phyloP scores from a whole-genome alignment of 2,888 invertebrate genomes.

The Ptychoptera contaminata region DNA sequence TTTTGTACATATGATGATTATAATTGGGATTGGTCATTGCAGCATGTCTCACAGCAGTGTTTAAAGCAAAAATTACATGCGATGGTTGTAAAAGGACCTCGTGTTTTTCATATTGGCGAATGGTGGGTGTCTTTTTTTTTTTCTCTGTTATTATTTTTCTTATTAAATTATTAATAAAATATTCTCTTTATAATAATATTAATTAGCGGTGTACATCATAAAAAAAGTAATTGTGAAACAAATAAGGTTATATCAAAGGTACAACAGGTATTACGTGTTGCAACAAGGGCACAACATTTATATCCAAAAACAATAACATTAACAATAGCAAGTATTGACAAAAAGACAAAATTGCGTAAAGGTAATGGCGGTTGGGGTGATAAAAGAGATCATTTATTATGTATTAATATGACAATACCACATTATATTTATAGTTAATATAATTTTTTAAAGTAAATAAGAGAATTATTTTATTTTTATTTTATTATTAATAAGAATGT shows the following conservation, averaged over 20 bases:
- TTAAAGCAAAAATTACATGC: constrained; percentile 62
- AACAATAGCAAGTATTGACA: constrained; percentile 47
- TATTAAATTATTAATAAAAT: background rate
- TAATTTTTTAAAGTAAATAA: background rate
- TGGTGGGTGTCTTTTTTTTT: constrained; percentile 46
- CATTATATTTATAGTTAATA: background rate
- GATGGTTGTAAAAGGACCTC: constrained; percentile 79
- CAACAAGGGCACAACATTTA: constrained; percentile 43
- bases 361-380: constrained; percentile 99
- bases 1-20: constrained; percentile 98
- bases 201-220: constrained; percentile 87
- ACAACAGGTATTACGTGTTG: constrained; percentile 58
- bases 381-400: constrained; percentile 62
- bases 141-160: background rate
- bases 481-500: no score
- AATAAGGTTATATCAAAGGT: constrained; percentile 72
- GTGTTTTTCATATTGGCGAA: constrained; percentile 97
- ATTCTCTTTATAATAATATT: constrained; percentile 5
- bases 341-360: constrained; percentile 61
- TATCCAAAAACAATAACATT: constrained; percentile 53
- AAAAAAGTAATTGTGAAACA: constrained; percentile 79
- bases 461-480: no score
- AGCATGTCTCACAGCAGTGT: constrained; percentile 77
- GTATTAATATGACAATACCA: constrained; percentile 49
- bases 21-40: constrained; percentile 98